Percentiles rank a stretch among this genome's conserved stretches.
phyloP scores from a whole-genome alignment of 2,797 vertebrate genomes.

The Leptodactylus fallax region DNA sequence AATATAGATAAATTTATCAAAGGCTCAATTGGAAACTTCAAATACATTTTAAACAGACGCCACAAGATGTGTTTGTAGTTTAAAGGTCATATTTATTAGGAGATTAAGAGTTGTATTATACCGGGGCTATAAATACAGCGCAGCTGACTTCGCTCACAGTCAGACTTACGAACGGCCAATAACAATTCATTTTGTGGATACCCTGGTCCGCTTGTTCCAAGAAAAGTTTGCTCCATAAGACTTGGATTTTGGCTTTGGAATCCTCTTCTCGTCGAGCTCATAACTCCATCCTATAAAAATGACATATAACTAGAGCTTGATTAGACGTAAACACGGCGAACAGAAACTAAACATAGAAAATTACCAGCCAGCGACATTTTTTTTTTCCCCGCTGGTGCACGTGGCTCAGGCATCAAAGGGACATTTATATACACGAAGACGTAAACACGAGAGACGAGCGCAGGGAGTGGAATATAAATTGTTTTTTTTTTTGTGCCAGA shows the following conservation, averaged over 20 bases:
- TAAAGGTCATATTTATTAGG: slow-evolving; percentile 88
- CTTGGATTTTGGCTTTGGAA: slow-evolving; percentile 91
- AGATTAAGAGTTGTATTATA: slow-evolving; percentile 82
- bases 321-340: slow-evolving; percentile 35
- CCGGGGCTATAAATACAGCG: slow-evolving; percentile 79
- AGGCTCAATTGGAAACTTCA: slow-evolving; percentile 75
- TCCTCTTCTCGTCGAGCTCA: slow-evolving; percentile 88
- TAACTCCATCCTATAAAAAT: slow-evolving; percentile 91
- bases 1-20: slow-evolving; percentile 74
- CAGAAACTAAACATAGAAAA: slow-evolving; percentile 65
- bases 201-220: slow-evolving; percentile 96
- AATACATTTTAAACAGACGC: slow-evolving; percentile 80
- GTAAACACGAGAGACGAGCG: background rate
- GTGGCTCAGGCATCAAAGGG: background rate
- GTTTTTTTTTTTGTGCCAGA: background rate
- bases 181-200: slow-evolving; percentile 91
- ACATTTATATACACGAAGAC: background rate
- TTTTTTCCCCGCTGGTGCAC: background rate
- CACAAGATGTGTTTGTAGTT: slow-evolving; percentile 73
- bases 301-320: slow-evolving; percentile 39
- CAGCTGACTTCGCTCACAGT: slow-evolving; percentile 78
- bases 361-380: slow-evolving; percentile 36
- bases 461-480: background rate
- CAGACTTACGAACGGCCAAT: slow-evolving; percentile 73
- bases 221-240: slow-evolving; percentile 98